Evolutionary conservation across 2,113 vertebrate species (phyloP), one percentile per base, ranked within the genome.

Genomic region (Phoxinus phoxinus): DNA sequence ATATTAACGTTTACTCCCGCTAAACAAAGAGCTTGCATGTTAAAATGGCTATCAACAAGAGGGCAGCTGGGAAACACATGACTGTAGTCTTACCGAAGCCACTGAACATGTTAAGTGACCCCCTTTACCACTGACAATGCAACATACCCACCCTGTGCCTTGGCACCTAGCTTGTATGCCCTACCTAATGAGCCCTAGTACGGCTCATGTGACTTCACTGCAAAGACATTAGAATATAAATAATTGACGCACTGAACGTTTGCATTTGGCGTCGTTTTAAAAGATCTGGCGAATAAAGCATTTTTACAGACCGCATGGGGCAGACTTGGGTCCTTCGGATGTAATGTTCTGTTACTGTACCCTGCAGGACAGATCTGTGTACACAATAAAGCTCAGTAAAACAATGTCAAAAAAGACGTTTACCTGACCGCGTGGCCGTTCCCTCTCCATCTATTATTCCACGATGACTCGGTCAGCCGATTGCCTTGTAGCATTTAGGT

Each of bases 401-500:
- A 30, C 17, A 41, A 83, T 71, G 30, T 25, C 30, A 44, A n/a
- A 44, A n/a, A 63, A 63, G 17, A 46, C 48, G 30, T 53, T 17
- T 87, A 83, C 83, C 82, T 84, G 59, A 79, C 51, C 15, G 41
- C 59, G 48, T 46, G 13, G 23, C 41, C 25, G 53, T 53, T 71
- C 27, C 53, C 4, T 73, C 71, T 48, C 35, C 53, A 74, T 84
- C 79, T 80, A 63, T 61, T 63, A 83, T 30, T 46, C 83, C 25
- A 59, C 58, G 75, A 78, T 23, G 75, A 78, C 21, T 30, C 75
- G 51, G 46, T 7, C 23, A 17, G n/a, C 51, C 37, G 41, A 11
- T 15, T 67, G 37, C 78, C 15, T 77, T n/a, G 25, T 41, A n/a
- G 76, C 83, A 74, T 65, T 58, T 75, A 85, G 78, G 82, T 85